These are phyloP conservation scores for Strix occidentalis DNA, from an alignment of 2,797 vertebrate genomes.

Conservation along the genomic window DNA sequence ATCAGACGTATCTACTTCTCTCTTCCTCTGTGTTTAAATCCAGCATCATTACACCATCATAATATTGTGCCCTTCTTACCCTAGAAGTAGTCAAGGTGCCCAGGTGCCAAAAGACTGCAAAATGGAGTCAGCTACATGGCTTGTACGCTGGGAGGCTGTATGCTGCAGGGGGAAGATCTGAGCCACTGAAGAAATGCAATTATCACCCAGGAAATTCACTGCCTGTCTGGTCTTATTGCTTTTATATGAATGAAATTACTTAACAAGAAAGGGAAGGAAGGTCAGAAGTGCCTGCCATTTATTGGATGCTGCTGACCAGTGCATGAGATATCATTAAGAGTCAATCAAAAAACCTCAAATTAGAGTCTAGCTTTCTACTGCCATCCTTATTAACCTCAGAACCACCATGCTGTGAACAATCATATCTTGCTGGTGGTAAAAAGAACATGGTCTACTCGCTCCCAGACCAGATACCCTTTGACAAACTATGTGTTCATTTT, in stretches of 20 bases:
- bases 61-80: neutral
- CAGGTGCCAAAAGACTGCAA: neutral
- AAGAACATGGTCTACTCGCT: neutral
- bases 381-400: conserved; percentile 43
- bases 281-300: conserved; percentile 29
- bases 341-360: conserved; percentile 27
- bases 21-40: neutral
- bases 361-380: conserved; percentile 11
- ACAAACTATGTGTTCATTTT: conserved; percentile 11
- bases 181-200: conserved; percentile 29
- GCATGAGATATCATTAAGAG: conserved; percentile 13
- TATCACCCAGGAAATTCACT: conserved; percentile 40
- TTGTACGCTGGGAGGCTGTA: neutral
- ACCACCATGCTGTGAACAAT: conserved; percentile 38
- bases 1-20: neutral
- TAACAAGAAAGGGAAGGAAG: conserved; percentile 25
- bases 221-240: conserved; percentile 10
- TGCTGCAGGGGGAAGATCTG: neutral
- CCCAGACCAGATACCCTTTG: conserved; percentile 13
- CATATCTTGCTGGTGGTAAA: conserved; percentile 22
- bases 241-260: conserved; percentile 20
- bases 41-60: neutral
- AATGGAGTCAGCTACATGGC: neutral
- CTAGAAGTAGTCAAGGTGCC: neutral
- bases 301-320: conserved; percentile 8